Evolutionary conservation across 2,888 invertebrate genomes (phyloP).

Genomic region (Brassicogethes aeneus): DNA sequence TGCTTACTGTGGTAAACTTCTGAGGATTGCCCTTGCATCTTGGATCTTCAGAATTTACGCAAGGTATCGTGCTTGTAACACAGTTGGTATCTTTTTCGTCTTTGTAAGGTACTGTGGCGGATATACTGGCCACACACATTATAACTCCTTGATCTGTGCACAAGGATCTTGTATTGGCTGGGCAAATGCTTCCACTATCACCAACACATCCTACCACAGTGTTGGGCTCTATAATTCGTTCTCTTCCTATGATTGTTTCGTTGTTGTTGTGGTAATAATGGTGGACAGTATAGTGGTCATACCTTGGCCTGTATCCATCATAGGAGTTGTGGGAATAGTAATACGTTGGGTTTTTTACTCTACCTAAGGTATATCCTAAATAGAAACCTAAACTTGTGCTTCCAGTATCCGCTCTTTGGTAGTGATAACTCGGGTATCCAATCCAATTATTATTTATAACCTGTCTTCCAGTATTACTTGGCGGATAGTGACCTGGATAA

Average conservation of each 20-base stretch:
- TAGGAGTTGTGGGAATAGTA: constrained; percentile 14
- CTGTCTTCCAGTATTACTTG: too few species aligned
- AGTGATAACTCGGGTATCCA: constrained; percentile 16
- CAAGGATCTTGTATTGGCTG: constrained; percentile 27
- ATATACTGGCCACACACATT: constrained; percentile 26
- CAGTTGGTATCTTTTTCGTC: constrained; percentile 20
- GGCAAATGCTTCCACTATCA: constrained; percentile 26
- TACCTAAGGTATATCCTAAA: constrained; percentile 17
- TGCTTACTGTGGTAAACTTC: constrained; percentile 19
- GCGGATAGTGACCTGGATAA: too few species aligned
- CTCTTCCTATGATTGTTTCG: constrained; percentile 19
- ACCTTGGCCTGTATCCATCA: constrained; percentile 17
- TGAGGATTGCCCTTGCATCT: constrained; percentile 22
- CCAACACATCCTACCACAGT: constrained; percentile 23
- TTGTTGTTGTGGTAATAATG: constrained; percentile 27
- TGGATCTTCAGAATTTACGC: constrained; percentile 14
- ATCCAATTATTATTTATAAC: not conserved
- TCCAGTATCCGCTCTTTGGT: constrained; percentile 13
- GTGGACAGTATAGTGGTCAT: constrained; percentile 25
- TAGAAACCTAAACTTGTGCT: constrained; percentile 19
- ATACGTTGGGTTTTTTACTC: constrained; percentile 16
- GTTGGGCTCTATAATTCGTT: constrained; percentile 21
- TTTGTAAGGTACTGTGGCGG: constrained; percentile 23
- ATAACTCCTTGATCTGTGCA: constrained; percentile 29
- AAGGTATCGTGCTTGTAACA: constrained; percentile 24